Conservation (phyloP, 2,797 vertebrate species). For the Trematomus bernacchii region DNA sequence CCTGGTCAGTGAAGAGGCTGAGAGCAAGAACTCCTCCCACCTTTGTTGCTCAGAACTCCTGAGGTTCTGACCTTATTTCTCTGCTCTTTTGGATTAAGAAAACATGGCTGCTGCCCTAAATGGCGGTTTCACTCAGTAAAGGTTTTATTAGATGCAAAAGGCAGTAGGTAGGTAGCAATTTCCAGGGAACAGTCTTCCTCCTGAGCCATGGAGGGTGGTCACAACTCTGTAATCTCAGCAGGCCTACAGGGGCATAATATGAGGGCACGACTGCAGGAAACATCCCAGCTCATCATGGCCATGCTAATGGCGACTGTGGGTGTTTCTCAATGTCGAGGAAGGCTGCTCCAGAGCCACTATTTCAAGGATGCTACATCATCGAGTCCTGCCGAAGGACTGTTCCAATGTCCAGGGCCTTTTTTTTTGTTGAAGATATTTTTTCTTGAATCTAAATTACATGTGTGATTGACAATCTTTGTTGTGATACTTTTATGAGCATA, state of each 20-base stretch:
- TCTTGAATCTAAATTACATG: too few species aligned
- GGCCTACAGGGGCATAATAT: constrained; percentile 27
- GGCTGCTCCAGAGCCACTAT: too few species aligned
- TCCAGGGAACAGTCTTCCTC: constrained; percentile 41
- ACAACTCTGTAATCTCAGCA: constrained; percentile 65
- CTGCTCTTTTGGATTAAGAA: constrained; percentile 27
- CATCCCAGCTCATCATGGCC: background rate
- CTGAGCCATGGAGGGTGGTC: constrained; percentile 54
- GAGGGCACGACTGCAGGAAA: constrained; percentile 43
- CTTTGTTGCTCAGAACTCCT: background rate
- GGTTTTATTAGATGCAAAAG: constrained; percentile 60
- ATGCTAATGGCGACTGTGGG: background rate
- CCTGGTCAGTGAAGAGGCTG: constrained; percentile 12
- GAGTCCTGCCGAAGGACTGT: too few species aligned
- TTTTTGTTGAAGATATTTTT: too few species aligned
- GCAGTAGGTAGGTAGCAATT: constrained; percentile 63
- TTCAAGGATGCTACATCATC: too few species aligned
- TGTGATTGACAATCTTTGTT: too few species aligned
- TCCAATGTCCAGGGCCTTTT: too few species aligned
- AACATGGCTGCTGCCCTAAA: constrained; percentile 34
- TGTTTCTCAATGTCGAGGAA: too few species aligned
- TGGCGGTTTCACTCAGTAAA: constrained; percentile 53
- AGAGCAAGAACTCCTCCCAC: background rate
- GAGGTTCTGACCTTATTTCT: constrained; percentile 16
- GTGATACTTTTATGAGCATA: too few species aligned